Base-by-base conservation (phyloP, 2,797 vertebrate genomes). In the Hydrolagus colliei region DNA sequence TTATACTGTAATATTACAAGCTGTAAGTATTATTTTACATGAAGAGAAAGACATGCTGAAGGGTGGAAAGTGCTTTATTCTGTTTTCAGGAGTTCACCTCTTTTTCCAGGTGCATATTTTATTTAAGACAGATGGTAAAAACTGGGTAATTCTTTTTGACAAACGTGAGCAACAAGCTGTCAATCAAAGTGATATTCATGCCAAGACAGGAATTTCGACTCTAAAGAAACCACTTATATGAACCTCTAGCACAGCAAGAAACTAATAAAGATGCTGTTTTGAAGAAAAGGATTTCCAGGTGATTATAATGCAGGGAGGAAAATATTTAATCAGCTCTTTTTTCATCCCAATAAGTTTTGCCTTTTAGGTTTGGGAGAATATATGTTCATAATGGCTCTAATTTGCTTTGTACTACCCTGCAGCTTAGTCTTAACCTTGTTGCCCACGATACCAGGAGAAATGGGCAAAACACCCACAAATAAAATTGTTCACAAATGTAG, bases 41-140 rank as follows among this genome's bases (percentile, higher is more conserved):
- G 32, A 1, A 41, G 9, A 35, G 18, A 61, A 67, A 67, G 62
- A 80, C 35, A 68, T 14, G 16, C 27, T 68, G 22, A 35, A 4
- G 27, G 27, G 79, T 35, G 27, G 22, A 68, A 68, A 82, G 27
- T 35, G 9, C 27, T 41, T 41, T 27, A 14, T 68, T 82, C 32
- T 41, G 65, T 68, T 9, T 27, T 87, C 94, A 96, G 94, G 92
- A 95, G 93, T 94, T 82, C 95, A 92, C 92, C 91, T 92, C 93
- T 96, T 96, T 94, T 94, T 93, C 92, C 90, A 90, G 93, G 92
- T 94, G 94, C 94, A 95, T 94, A 95, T 96, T 96, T 96, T 93
- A 94, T 93, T 93, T 82, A 92, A 95, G 95, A 93, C 93, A 91
- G 91, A 91, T 89, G 90, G 88, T 95, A 93, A 41, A 95, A 96